phyloP scores from a whole-genome alignment of 2,888 invertebrate species.

The Phengaris alcon region DNA sequence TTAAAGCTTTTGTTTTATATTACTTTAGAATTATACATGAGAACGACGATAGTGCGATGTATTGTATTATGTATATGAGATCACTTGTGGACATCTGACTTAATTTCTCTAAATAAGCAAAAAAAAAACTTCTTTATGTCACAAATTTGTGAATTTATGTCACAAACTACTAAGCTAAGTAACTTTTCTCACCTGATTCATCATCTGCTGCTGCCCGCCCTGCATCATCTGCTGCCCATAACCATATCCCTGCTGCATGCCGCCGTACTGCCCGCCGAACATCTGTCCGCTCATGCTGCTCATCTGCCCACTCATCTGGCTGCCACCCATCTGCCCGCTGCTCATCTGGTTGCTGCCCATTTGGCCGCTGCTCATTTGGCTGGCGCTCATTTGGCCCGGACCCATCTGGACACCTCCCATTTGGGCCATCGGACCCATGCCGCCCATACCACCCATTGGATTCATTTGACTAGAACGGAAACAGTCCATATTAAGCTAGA shows the following conservation, averaged over 20 bases:
- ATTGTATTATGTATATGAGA: too few relatives aligned
- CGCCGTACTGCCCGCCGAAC: conserved; percentile 81
- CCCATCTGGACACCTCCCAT: conserved; percentile 62
- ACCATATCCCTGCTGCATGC: conserved; percentile 80
- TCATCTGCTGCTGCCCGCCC: conserved; percentile 74
- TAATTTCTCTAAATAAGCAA: too few relatives aligned
- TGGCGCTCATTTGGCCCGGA: conserved; percentile 47
- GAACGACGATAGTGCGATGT: too few relatives aligned
- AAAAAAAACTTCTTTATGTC: background rate
- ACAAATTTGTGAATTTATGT: background rate
- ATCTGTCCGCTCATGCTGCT: conserved; percentile 75
- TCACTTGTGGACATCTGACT: too few relatives aligned
- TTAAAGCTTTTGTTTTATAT: too few relatives aligned
- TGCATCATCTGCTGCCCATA: conserved; percentile 77
- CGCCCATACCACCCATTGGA: conserved; percentile 67
- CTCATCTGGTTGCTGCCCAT: conserved; percentile 63
- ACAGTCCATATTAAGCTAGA: background rate
- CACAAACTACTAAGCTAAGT: background rate
- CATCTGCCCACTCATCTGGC: conserved; percentile 68
- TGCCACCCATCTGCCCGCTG: conserved; percentile 61
- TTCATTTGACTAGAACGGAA: conserved; percentile 66
- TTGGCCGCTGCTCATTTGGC: conserved; percentile 58
- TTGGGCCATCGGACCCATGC: conserved; percentile 69
- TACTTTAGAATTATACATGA: background rate
- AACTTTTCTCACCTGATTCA: conserved; percentile 62